phyloP scores from a whole-genome alignment of 2,888 invertebrate genomes.

The Chloromyia formosa region DNA sequence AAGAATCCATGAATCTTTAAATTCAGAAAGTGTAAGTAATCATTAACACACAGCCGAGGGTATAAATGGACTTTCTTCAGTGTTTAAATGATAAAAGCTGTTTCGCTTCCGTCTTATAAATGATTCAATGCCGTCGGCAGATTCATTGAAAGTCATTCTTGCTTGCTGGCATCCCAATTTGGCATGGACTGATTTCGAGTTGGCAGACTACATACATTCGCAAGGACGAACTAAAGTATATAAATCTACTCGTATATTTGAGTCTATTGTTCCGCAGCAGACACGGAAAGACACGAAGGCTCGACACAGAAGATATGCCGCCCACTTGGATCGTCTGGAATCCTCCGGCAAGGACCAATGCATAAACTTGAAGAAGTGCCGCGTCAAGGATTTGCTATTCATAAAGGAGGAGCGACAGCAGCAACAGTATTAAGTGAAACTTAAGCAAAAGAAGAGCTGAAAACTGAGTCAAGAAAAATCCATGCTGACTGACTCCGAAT shows the following conservation, averaged over 20 bases:
- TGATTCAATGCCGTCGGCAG: constrained; percentile 33
- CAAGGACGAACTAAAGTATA: background rate
- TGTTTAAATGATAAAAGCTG: constrained; percentile 44
- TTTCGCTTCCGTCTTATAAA: constrained; percentile 42
- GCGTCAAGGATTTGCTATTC: constrained; percentile 39
- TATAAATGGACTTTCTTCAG: constrained; percentile 36
- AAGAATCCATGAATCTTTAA: constrained; percentile 12
- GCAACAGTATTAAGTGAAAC: constrained; percentile 3
- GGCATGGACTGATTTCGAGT: background rate
- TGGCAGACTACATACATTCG: background rate
- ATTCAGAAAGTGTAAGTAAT: constrained; percentile 31
- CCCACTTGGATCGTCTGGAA: background rate
- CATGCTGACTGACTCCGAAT: background rate
- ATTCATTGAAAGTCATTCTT: constrained; percentile 41
- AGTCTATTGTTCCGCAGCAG: background rate
- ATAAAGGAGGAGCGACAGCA: background rate
- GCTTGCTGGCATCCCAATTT: background rate
- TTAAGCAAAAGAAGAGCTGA: constrained; percentile 26
- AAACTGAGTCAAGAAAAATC: constrained; percentile 8
- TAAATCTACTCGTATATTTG: too few species aligned
- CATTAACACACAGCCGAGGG: constrained; percentile 28
- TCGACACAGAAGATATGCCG: constrained; percentile 8
- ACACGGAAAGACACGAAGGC: background rate
- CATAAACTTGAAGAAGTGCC: constrained; percentile 36
- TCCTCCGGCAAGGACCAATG: background rate